Base-by-base conservation (phyloP, 2,888 invertebrate genomes). In the Kuschelorhynchus macadamiae region DNA sequence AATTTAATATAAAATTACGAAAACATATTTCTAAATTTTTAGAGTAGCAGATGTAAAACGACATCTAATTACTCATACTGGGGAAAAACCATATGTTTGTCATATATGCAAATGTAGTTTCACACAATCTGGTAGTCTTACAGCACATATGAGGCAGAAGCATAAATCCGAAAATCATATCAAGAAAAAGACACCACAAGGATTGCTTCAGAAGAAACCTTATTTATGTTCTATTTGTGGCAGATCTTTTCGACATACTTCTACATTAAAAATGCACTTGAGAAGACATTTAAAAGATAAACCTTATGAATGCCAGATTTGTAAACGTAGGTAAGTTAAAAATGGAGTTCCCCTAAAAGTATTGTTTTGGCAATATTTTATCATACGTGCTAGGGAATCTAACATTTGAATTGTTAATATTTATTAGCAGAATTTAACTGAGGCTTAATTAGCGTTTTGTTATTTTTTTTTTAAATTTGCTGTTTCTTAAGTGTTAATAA, bases 171-270 rank as follows among this genome's bases (percentile, higher is more conserved):
- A 47, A 71, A 36, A 72, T 73, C 18, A 42, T 52, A 9, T 0
- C 50, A 8, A 70, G 69, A 44, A 62, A 64, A 30, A 70, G 66
- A 33, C 16, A 39, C 42, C 39, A 36, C 36, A 12, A 7, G 12
- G 12, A 7, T 2, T 1, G 4, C 17, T 55, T 2, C 16, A 1
- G 16, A 63, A 71, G 7, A 75, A 70, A 39, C 71, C 72, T 17
- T 71, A 79, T 73, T 65, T 80, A 50, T 81, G 80, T 70, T 74
- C 75, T 17, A 75, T 76, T 8, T 81, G 81, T 72, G 80, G 80
- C 16, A 80, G 78, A 73, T 75, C 75, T 18, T 81, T 80, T 49
- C 76, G 75, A 50, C 75, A 77, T 62, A 76, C 75, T n/a, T 75
- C 74, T 9, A 77, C 75, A 56, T 74, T 80, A 65, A 79, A 77